A percentile compares a stretch with the other conserved stretches of the same genome.
These are phyloP conservation scores for Mesocricetus auratus DNA, from an alignment of 2,113 vertebrate genomes.

Conservation along the genomic window DNA sequence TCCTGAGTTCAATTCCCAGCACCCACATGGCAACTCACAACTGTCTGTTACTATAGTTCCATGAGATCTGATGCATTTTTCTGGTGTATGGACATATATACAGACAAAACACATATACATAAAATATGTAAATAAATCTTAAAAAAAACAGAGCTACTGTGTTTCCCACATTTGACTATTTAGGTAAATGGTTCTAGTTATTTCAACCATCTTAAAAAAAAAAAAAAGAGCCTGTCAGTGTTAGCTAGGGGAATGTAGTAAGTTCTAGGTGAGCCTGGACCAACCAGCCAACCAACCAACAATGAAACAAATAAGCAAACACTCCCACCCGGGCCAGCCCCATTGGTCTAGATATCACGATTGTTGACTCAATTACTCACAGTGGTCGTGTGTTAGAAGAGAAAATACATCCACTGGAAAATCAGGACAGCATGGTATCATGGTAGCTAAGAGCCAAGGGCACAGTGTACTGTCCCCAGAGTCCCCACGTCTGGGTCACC, in stretches of 20 bases:
- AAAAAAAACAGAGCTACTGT: background rate
- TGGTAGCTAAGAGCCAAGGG: background rate
- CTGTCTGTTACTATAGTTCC: too few relatives aligned
- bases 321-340: background rate
- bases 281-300: background rate
- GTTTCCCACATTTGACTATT: background rate
- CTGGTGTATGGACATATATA: too few relatives aligned
- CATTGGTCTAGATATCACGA: background rate
- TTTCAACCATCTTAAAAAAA: background rate
- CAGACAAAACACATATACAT: too few relatives aligned
- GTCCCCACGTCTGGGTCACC: background rate
- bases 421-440: background rate
- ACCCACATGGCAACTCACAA: too few relatives aligned
- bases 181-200: background rate
- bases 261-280: background rate
- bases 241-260: background rate
- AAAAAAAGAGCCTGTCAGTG: background rate
- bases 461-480: background rate
- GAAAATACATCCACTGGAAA: background rate
- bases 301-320: background rate
- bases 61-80: too few relatives aligned
- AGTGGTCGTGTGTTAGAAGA: slow-evolving; percentile 41
- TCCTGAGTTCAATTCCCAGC: too few relatives aligned
- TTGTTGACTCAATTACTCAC: background rate
- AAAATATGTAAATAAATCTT: background rate